Conservation (phyloP, 2,888 invertebrate genomes). For the Hipparchia semele region DNA sequence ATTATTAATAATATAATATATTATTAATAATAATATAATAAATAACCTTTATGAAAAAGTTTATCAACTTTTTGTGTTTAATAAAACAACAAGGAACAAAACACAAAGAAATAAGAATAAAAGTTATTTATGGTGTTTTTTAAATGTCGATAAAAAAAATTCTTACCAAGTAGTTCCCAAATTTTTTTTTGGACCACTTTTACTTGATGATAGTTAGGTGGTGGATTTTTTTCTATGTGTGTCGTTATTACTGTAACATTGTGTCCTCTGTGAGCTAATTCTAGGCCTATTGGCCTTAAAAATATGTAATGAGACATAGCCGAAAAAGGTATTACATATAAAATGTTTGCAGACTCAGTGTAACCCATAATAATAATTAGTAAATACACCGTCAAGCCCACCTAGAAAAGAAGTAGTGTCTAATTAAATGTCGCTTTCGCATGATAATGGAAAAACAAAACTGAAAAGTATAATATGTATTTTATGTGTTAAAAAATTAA, state of each 20-base stretch:
- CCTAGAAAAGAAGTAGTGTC: constrained; percentile 5
- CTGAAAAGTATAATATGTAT: too few relatives aligned
- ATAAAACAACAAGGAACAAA: too few relatives aligned
- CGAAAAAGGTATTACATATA: constrained; percentile 74
- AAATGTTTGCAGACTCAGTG: constrained; percentile 64
- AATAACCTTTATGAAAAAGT: too few relatives aligned
- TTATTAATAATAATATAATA: too few relatives aligned
- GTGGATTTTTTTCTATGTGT: constrained; percentile 56
- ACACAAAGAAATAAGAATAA: too few relatives aligned
- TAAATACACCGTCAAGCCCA: background rate
- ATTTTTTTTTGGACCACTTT: constrained; percentile 62
- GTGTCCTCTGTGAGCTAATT: constrained; percentile 76
- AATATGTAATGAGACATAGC: constrained; percentile 76
- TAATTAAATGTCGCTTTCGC: too few relatives aligned
- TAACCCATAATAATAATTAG: background rate
- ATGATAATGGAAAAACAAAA: too few relatives aligned
- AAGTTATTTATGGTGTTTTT: too few relatives aligned
- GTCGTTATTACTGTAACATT: constrained; percentile 78
- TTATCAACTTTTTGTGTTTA: too few relatives aligned
- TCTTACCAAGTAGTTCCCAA: constrained; percentile 69
- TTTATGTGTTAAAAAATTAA: too few relatives aligned
- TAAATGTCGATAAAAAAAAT: background rate
- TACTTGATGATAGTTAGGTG: constrained; percentile 67
- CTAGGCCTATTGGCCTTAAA: constrained; percentile 71
- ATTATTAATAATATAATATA: too few relatives aligned